phyloP scores from a whole-genome alignment of 2,797 vertebrate genomes.

The Scarus forsteni region DNA sequence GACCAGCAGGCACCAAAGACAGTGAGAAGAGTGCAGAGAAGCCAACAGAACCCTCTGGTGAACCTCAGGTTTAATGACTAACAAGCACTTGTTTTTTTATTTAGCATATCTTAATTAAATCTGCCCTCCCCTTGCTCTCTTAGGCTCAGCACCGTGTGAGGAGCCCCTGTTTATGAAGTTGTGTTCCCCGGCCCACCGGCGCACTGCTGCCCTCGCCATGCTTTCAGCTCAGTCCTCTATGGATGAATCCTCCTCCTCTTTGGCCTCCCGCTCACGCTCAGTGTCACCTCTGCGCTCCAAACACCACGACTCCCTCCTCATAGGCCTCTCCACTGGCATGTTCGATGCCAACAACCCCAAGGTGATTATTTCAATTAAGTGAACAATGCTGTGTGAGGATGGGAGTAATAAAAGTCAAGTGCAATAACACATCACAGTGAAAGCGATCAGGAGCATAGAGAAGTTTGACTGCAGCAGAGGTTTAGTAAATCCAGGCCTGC shows the following conservation, averaged over 20 bases:
- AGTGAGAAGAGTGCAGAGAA: constrained; percentile 55
- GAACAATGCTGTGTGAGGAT: background rate
- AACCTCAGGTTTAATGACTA: constrained; percentile 14
- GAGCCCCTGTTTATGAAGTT: constrained; percentile 90
- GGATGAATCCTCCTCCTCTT: constrained; percentile 88
- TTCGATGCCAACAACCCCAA: constrained; percentile 97
- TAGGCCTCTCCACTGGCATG: constrained; percentile 95
- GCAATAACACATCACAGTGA: constrained; percentile 2
- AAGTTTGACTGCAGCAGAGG: constrained; percentile 2
- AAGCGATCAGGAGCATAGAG: constrained; percentile 8
- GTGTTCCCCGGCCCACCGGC: constrained; percentile 81
- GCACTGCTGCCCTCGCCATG: constrained; percentile 80
- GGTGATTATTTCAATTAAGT: constrained; percentile 80
- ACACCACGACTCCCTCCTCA: constrained; percentile 88
- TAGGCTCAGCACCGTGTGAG: constrained; percentile 57
- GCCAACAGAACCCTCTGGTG: constrained; percentile 67
- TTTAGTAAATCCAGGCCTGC: constrained; percentile 16
- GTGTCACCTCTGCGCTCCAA: constrained; percentile 90
- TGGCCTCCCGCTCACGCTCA: constrained; percentile 88
- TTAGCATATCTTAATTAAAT: constrained; percentile 37
- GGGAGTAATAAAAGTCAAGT: background rate
- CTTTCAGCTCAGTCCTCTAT: constrained; percentile 90
- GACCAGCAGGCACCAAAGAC: constrained; percentile 42
- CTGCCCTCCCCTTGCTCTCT: background rate
- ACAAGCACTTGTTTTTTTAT: background rate